Evolutionary conservation across 2,113 vertebrate genomes (phyloP).

Genomic region (Calonectris borealis): DNA sequence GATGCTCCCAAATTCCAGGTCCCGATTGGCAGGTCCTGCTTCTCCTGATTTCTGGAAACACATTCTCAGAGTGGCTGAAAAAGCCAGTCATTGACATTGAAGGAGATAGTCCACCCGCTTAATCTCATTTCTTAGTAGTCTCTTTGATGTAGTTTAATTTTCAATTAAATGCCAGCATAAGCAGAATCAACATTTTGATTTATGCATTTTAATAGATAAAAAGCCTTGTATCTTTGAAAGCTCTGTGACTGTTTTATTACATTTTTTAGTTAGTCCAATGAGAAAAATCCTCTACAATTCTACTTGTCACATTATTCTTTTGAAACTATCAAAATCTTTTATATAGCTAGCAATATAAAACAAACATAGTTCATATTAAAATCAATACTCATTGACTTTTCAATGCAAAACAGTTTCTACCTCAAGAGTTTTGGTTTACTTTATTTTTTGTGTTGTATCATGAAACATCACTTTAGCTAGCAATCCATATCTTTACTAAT

Average conservation of each 20-base stretch:
- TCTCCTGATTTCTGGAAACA: neutral
- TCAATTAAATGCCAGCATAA: neutral
- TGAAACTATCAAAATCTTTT: constrained; percentile 28
- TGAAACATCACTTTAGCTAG: neutral
- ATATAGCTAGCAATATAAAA: neutral
- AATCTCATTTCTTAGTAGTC: neutral
- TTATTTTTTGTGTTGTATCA: neutral
- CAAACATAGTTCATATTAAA: constrained; percentile 27
- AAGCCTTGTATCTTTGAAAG: neutral
- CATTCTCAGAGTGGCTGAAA: neutral
- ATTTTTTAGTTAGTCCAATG: neutral
- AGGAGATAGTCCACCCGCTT: neutral
- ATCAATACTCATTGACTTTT: constrained; percentile 58
- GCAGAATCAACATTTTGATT: neutral
- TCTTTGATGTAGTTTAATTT: neutral
- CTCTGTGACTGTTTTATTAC: neutral
- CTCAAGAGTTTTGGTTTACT: neutral
- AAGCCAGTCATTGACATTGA: neutral
- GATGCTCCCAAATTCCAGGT: neutral
- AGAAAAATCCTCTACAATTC: neutral
- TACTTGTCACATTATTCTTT: neutral
- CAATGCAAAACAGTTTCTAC: constrained; percentile 17
- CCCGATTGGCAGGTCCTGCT: neutral
- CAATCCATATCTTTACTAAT: constrained; percentile 25
- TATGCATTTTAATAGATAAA: neutral